A percentile compares a stretch with the other conserved stretches of the same genome.
phyloP scores from a whole-genome alignment of 1,140 invertebrate species.

The Tribolium castaneum region DNA sequence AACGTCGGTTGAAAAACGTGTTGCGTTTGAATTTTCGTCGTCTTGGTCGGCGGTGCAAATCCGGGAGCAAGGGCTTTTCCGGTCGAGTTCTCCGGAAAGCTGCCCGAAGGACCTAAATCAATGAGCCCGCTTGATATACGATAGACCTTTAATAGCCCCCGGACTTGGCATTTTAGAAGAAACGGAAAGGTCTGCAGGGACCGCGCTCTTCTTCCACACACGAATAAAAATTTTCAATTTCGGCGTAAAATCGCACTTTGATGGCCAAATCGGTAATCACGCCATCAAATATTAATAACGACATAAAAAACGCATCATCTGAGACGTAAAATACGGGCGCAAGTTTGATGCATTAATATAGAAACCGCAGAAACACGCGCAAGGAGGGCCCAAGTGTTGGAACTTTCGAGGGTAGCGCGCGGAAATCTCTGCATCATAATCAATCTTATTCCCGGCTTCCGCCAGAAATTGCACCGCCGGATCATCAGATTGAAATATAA shows the following conservation, averaged over 20 bases:
- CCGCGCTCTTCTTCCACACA: constrained; percentile 14
- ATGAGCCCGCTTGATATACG: constrained; percentile 42
- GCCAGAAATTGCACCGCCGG: constrained; percentile 37
- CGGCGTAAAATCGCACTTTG: neutral
- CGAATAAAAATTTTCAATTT: neutral
- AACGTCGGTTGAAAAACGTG: neutral
- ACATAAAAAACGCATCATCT: constrained; percentile 41
- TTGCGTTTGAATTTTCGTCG: constrained; percentile 13
- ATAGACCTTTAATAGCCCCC: constrained; percentile 45
- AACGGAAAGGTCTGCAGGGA: constrained; percentile 41
- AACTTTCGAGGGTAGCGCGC: constrained; percentile 25
- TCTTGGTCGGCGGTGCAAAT: constrained; percentile 1
- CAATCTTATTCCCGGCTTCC: constrained; percentile 38
- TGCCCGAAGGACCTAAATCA: constrained; percentile 40
- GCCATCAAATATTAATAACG: constrained; percentile 39
- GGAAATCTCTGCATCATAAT: constrained; percentile 41
- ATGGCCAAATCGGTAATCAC: constrained; percentile 1
- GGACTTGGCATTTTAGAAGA: constrained; percentile 43
- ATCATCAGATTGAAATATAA: constrained; percentile 40
- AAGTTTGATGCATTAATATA: constrained; percentile 41
- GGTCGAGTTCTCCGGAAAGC: constrained; percentile 30
- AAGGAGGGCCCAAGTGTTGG: constrained; percentile 28
- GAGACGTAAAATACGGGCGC: constrained; percentile 36
- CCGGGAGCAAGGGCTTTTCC: constrained; percentile 16
- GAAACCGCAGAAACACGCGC: constrained; percentile 34